Percentiles rank a stretch among this genome's conserved stretches.
Evolutionary conservation across 2,888 invertebrate genomes (phyloP).

Genomic region (Diploptera punctata): DNA sequence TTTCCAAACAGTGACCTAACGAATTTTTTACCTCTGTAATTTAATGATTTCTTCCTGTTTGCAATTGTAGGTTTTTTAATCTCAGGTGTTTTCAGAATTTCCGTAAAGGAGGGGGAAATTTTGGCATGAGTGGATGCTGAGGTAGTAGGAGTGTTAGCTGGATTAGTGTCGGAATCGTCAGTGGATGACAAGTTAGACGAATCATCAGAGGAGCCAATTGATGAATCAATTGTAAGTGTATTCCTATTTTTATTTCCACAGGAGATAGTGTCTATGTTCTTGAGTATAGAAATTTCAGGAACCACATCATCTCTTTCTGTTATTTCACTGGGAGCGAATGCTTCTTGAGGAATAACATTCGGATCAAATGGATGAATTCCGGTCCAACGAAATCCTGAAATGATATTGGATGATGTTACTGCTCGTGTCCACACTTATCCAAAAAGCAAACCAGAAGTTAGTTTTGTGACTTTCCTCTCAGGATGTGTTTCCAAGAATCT

Average conservation of each 20-base stretch:
- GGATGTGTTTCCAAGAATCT: conserved; percentile 46
- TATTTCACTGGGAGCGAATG: conserved; percentile 45
- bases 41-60: conserved; percentile 7
- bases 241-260: neutral
- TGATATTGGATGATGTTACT: conserved; percentile 23
- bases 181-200: conserved; percentile 13
- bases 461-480: conserved; percentile 47
- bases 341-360: conserved; percentile 46
- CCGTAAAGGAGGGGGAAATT: neutral
- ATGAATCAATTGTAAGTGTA: neutral
- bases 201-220: neutral
- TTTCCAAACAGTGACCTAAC: conserved; percentile 6
- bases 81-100: conserved; percentile 11
- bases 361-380: conserved; percentile 48
- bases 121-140: conserved; percentile 3
- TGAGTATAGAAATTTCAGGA: neutral
- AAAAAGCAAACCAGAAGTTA: conserved; percentile 47
- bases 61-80: neutral
- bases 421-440: conserved; percentile 35
- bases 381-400: conserved; percentile 36
- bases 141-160: conserved; percentile 4
- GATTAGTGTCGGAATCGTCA: neutral
- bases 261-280: conserved; percentile 6
- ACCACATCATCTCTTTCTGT: neutral
- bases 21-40: conserved; percentile 8